Percentiles rank a stretch among this genome's conserved stretches.
These are phyloP conservation scores for Sigmodon hispidus DNA, from an alignment of 2,113 vertebrate genomes.

Conservation along the genomic window DNA sequence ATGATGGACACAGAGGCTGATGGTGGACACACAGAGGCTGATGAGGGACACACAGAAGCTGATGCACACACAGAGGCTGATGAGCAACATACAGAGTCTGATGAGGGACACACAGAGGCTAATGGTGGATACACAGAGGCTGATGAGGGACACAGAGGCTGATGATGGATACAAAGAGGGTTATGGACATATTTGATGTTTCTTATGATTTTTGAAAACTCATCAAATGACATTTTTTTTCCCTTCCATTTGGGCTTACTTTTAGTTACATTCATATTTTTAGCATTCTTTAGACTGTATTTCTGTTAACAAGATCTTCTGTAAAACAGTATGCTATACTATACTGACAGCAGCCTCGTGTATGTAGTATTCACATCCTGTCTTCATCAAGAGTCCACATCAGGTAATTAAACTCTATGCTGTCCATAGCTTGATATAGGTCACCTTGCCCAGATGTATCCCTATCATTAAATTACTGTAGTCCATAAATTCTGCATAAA, in stretches of 20 bases:
- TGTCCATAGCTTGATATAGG: neutral
- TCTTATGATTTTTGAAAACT: neutral
- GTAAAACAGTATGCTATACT: neutral
- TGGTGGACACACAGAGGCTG: no score
- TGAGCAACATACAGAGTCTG: no score
- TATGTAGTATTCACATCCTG: neutral
- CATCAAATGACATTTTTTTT: constrained; percentile 5
- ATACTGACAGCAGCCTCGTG: neutral
- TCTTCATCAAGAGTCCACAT: neutral
- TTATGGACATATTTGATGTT: neutral
- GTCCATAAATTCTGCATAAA: neutral
- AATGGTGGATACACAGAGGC: no score
- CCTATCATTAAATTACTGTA: neutral
- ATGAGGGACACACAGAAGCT: no score
- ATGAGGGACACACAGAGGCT: no score
- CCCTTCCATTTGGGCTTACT: neutral
- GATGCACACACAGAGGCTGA: no score
- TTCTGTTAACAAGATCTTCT: neutral
- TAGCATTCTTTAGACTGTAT: neutral
- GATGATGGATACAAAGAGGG: neutral
- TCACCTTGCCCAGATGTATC: neutral
- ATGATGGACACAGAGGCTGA: no score
- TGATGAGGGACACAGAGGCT: no score
- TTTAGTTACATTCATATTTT: constrained; percentile 2
- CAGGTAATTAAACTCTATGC: neutral